Evolutionary conservation across 2,888 invertebrate species (phyloP), one percentile per base, ranked within the genome.

Genomic region (Nomada ferruginata): DNA sequence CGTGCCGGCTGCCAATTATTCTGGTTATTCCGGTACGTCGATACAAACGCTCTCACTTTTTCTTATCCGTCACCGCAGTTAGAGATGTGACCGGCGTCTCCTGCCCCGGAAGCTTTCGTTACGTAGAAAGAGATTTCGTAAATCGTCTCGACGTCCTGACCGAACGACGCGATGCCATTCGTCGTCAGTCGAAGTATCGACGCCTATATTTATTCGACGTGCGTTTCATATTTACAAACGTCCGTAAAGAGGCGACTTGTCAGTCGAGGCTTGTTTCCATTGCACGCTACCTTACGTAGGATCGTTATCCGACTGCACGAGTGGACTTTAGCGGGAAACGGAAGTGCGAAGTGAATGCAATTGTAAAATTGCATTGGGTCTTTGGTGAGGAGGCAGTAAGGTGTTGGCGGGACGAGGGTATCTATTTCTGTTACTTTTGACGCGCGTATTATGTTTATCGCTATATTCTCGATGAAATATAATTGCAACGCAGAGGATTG

Each of bases 41-140:
- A 69, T 59, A 50, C 52, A 57, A 59, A 69, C 69, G 75, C 74
- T 87, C 87, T 76, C 75, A 74, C 76, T 83, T 76, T 85, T 81
- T 68, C 76, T 66, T 36, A 75, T 88, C 88, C 80, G 72, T 83
- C 77, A 86, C 73, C 85, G 55, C 64, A 59, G 66, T 52, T 47
- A 42, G 53, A 57, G 57, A 53, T 52, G 29, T 26, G 50, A 15
- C 36, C 57, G 64, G 50, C 60, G 42, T 61, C 60, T 60, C 55
- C 60, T 60, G 36, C 47, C 57, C 60, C 80, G 42, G 65, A 23
- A 63, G 72, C 47, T 64, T 42, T 53, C 52, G 81, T 80, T 80
- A 80, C 81, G 88, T 88, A 87, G 88, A 88, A 72, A 71, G 57
- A 59, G 74, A 83, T 88, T 87, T 87, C 88, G 87, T 68, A 87